Evolutionary conservation across 2,113 vertebrate genomes (phyloP).

Genomic region (Hucho hucho): DNA sequence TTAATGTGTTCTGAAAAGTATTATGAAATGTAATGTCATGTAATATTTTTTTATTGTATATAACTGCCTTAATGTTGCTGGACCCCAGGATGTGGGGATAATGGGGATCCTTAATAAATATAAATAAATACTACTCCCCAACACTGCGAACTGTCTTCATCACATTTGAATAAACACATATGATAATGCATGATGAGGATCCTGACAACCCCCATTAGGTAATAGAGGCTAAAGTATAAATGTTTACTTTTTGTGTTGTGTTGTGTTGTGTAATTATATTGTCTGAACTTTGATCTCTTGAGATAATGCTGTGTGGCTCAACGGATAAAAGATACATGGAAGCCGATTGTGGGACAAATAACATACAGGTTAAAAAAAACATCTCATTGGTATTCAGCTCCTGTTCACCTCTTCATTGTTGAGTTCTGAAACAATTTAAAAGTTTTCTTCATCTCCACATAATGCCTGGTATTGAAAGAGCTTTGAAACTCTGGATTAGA

Average conservation of each 20-base stretch:
- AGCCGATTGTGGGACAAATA: conserved; percentile 53
- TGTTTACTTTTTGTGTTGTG: conserved; percentile 12
- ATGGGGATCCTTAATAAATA: no score
- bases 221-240: conserved; percentile 17
- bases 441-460: conserved; percentile 49
- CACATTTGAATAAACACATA: neutral
- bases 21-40: no score
- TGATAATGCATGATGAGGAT: neutral
- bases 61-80: no score
- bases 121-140: no score
- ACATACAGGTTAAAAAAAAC: conserved; percentile 35
- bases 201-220: neutral
- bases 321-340: conserved; percentile 55
- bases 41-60: no score
- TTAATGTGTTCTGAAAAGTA: no score
- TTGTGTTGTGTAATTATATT: conserved; percentile 34
- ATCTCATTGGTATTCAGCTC: conserved; percentile 57
- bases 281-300: conserved; percentile 27
- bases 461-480: conserved; percentile 39
- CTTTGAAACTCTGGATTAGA: conserved; percentile 55
- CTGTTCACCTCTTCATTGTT: conserved; percentile 56
- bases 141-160: no score
- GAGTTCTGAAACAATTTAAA: conserved; percentile 59
- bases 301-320: conserved; percentile 12
- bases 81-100: no score